phyloP scores from a whole-genome alignment of 1,140 invertebrate genomes.

The Drosophila equinoxialis region DNA sequence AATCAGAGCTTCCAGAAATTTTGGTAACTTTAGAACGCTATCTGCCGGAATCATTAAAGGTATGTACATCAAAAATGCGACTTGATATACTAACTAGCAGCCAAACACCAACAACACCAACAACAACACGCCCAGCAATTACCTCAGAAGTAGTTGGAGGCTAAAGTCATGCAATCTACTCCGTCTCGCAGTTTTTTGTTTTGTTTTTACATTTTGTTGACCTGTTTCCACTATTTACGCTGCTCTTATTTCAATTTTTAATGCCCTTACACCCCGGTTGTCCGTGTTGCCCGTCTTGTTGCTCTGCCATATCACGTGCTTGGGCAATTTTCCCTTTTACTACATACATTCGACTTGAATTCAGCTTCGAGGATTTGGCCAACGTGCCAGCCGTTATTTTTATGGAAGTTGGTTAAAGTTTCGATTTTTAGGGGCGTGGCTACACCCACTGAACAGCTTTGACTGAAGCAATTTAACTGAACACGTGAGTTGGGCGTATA shows the following conservation, averaged over 20 bases:
- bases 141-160: conserved; percentile 33
- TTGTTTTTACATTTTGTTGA: conserved; percentile 49
- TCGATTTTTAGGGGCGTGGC: conserved; percentile 53
- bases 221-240: conserved; percentile 70
- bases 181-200: conserved; percentile 27
- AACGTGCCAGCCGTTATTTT: background rate
- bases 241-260: conserved; percentile 67
- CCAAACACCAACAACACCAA: background rate
- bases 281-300: background rate
- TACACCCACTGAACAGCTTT: conserved; percentile 26
- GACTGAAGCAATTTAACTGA: conserved; percentile 25
- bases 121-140: conserved; percentile 61
- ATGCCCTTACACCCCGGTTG: conserved; percentile 27
- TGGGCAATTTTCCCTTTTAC: conserved; percentile 13
- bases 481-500: conserved; percentile 25
- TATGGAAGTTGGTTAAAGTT: conserved; percentile 62
- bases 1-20: conserved; percentile 91
- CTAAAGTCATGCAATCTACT: conserved; percentile 68
- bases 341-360: conserved; percentile 43
- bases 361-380: conserved; percentile 59
- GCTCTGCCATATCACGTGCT: conserved; percentile 52
- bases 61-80: conserved; percentile 38
- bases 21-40: conserved; percentile 89
- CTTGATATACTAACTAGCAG: background rate
- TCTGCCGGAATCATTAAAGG: conserved; percentile 92